Evolutionary conservation across 2,113 vertebrate genomes (phyloP), one percentile per base, ranked within the genome.

Genomic region (Marmota monax): DNA sequence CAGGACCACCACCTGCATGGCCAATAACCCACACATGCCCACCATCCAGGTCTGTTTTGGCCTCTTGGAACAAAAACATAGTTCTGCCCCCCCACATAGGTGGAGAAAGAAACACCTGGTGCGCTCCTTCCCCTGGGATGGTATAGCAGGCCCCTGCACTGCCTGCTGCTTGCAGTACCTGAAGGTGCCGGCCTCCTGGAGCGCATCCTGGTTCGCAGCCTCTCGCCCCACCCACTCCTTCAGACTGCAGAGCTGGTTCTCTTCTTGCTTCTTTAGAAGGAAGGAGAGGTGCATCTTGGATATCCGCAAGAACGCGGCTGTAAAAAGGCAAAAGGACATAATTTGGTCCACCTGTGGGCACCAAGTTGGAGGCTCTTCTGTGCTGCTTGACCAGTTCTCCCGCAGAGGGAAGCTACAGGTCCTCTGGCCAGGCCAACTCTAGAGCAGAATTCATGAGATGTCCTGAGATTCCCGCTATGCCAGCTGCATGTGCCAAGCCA

Each of bases 171-270:
- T 2, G 0, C 61, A 23, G 83, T 96, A 99, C 99, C 99, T 99
- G 98, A 99, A 99, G 6, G 99, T 99, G 32, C 99, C 99, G 3
- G 99, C 99, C 98, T 99, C 99, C 98, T 99, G 99, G n/a, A 99
- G 98, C 2, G 99, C 99, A 53, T 98, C 98, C 37, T 99, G 99
- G 95, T 99, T 99, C 34, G 98, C 99, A 37, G 99, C 99, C 78
- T 99, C 99, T 74, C 98, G 98, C 11, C 99, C 95, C 67, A 99
- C 99, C 99, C 99, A 99, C 79, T 98, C 99, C 45, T 98, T 53
- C 45, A 45, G 45, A 45, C 45, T 45, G 45, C 45, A 45, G 45
- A 45, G 45, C 45, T 45, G 45, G 90, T 98, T 98, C 39, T 99
- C 98, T 70, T 99, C 99, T 51, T 99, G 98, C 88, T 97, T 98